phyloP scores from a whole-genome alignment of 2,113 vertebrate species.

The Phainopepla nitens region DNA sequence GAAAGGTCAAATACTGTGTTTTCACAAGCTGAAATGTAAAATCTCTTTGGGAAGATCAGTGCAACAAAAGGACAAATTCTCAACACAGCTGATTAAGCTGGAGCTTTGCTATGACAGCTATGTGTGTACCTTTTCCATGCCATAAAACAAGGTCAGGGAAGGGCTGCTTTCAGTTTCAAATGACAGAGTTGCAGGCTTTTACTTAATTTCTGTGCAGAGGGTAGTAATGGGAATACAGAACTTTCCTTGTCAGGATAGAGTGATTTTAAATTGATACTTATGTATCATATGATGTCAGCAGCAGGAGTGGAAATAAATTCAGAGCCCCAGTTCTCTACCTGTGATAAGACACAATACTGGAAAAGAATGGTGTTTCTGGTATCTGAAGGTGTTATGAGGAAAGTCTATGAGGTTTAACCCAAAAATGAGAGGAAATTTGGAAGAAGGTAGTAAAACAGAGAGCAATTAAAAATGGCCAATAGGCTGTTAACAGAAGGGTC shows the following conservation, averaged over 20 bases:
- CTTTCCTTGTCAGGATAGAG: neutral
- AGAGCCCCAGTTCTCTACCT: fast-evolving
- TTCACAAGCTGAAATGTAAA: neutral
- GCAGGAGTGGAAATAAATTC: neutral
- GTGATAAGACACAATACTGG: neutral
- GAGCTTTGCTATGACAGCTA: fast-evolving
- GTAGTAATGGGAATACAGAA: neutral
- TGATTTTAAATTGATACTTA: neutral
- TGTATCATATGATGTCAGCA: neutral
- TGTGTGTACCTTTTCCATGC: neutral
- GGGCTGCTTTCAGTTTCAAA: neutral
- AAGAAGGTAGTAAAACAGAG: neutral
- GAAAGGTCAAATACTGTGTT: neutral
- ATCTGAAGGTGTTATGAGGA: neutral
- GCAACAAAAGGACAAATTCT: neutral
- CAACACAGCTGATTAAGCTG: neutral
- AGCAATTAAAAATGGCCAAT: neutral
- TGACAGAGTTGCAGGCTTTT: neutral
- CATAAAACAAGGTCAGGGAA: neutral
- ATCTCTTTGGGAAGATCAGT: neutral
- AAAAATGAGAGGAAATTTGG: neutral
- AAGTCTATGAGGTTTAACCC: neutral
- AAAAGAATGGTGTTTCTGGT: neutral
- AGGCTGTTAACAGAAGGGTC: neutral
- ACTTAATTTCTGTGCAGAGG: neutral